A percentile compares a stretch with the other conserved stretches of the same genome.
Conservation (phyloP, 30 jellyfish, hydroid and myxozoan species). For the Aurelia sp. region DNA sequence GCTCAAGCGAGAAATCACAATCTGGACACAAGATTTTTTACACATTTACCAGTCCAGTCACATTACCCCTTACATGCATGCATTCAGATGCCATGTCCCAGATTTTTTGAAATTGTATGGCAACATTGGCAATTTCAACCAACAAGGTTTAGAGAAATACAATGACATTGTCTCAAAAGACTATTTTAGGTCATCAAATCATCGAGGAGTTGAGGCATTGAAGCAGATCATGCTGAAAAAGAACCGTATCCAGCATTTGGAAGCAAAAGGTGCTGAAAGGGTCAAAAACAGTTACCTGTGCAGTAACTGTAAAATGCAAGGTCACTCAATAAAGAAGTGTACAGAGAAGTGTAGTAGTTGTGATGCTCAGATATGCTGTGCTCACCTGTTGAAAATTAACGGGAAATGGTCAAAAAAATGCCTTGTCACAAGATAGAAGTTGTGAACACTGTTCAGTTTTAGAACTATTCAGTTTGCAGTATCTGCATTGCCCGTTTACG, state of each 20-base stretch:
- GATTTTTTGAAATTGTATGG: not conserved
- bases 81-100: constrained; percentile 47
- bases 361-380: constrained; percentile 22
- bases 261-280: constrained; percentile 49
- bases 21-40: constrained; percentile 30
- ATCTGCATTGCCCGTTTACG: too few relatives aligned
- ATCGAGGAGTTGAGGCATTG: constrained; percentile 25
- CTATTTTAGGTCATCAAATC: constrained; percentile 46
- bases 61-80: constrained; percentile 53
- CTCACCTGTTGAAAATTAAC: constrained; percentile 10
- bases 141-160: constrained; percentile 38
- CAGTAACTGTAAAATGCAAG: constrained; percentile 34
- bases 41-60: constrained; percentile 4
- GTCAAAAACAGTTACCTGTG: constrained; percentile 23
- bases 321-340: constrained; percentile 41
- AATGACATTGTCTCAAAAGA: constrained; percentile 26
- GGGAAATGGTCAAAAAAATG: constrained; percentile 39
- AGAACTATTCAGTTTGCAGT: too few relatives aligned
- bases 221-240: constrained; percentile 42
- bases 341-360: constrained; percentile 42
- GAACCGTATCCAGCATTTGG: constrained; percentile 26
- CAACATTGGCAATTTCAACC: constrained; percentile 38
- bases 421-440: not conserved
- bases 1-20: not conserved
- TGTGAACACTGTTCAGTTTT: too few relatives aligned